Percentiles rank a stretch among this genome's conserved stretches.
phyloP scores from a whole-genome alignment of 1,140 invertebrate species.

The Brachionus angularis region DNA sequence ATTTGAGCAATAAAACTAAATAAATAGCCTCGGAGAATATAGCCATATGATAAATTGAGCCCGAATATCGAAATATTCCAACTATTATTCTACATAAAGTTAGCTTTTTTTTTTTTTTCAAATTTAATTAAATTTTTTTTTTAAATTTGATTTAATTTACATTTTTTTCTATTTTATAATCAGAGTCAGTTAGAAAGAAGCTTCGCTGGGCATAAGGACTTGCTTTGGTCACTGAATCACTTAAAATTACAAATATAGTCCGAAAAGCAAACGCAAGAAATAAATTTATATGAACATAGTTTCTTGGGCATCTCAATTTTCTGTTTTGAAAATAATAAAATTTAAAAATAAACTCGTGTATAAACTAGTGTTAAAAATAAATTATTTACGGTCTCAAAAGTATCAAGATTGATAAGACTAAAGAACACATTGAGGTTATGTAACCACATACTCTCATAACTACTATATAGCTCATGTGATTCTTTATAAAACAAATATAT shows the following conservation, averaged over 20 bases:
- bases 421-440: neutral
- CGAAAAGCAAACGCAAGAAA: conserved; percentile 22
- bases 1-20: conserved; percentile 26
- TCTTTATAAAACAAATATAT: neutral
- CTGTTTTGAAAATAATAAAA: conserved; percentile 5
- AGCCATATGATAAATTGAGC: conserved; percentile 36
- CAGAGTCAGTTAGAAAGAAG: conserved; percentile 3
- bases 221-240: neutral
- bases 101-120: neutral
- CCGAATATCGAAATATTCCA: conserved; percentile 14
- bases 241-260: neutral
- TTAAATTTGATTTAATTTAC: neutral
- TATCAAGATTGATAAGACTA: conserved; percentile 4
- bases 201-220: conserved; percentile 3
- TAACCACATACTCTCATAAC: neutral
- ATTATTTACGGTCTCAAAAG: neutral
- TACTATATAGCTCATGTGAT: conserved; percentile 7
- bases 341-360: neutral
- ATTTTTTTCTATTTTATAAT: neutral
- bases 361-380: neutral
- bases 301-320: conserved; percentile 40
- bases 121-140: neutral
- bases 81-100: conserved; percentile 12
- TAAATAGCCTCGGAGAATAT: conserved; percentile 36
- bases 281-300: conserved; percentile 41